Evolutionary conservation across 2,113 vertebrate species (phyloP).

Genomic region (Geothlypis trichas): DNA sequence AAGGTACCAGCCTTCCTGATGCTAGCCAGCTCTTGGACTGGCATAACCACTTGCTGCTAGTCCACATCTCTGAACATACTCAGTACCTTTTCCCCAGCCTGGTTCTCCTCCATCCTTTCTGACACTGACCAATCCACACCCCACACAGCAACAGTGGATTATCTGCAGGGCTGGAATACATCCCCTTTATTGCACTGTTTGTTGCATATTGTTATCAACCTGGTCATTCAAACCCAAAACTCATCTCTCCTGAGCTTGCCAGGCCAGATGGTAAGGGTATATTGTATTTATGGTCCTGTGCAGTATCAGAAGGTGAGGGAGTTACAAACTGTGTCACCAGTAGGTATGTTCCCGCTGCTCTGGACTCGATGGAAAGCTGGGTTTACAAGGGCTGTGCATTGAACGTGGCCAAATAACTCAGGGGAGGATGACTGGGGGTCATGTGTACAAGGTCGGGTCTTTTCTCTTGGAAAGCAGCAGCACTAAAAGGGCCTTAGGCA

Average conservation of each 20-base stretch:
- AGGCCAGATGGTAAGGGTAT: neutral
- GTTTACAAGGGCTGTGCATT: neutral
- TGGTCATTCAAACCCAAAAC: neutral
- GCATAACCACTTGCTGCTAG: neutral
- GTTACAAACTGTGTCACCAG: neutral
- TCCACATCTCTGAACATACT: neutral
- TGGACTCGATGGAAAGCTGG: rapidly evolving
- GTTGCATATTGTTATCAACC: neutral
- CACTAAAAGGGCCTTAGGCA: neutral
- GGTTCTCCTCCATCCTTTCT: neutral
- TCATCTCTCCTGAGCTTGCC: neutral
- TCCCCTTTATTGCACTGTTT: neutral
- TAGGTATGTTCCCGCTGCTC: neutral
- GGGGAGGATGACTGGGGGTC: neutral
- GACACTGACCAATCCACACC: neutral
- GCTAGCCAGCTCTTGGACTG: neutral
- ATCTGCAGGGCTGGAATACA: neutral
- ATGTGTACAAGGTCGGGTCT: neutral
- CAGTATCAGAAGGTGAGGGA: neutral
- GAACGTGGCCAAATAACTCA: neutral
- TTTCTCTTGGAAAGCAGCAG: neutral
- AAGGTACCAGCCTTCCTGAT: neutral
- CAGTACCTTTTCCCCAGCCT: neutral
- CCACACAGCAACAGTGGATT: neutral
- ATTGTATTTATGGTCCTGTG: neutral